These are phyloP conservation scores for Malthinus seriepunctatus DNA, from an alignment of 2,888 invertebrate species.

Conservation along the genomic window DNA sequence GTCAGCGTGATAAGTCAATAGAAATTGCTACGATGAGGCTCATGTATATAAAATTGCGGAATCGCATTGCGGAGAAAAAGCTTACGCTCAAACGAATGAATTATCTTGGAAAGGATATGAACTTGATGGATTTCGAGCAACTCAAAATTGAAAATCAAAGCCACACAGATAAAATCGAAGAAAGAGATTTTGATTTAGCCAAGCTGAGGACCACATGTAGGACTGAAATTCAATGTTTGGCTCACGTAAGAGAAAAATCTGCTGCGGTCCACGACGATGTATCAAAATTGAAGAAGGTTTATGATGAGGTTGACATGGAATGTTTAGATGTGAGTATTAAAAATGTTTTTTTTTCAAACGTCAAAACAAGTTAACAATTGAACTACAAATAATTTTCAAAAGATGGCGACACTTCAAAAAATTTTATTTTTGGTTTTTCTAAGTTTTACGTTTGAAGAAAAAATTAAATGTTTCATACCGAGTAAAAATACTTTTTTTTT, in stretches of 20 bases:
- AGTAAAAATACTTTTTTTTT: too few species aligned
- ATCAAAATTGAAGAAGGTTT: constrained; percentile 34
- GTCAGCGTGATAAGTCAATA: constrained; percentile 41
- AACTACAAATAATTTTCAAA: too few species aligned
- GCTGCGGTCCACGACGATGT: constrained; percentile 54
- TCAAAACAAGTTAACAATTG: too few species aligned
- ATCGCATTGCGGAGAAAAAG: constrained; percentile 45
- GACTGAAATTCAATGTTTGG: constrained; percentile 56
- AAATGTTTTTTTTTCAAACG: neutral
- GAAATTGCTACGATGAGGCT: constrained; percentile 46
- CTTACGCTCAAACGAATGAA: constrained; percentile 48
- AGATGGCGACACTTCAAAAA: too few species aligned
- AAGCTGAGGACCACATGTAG: constrained; percentile 56
- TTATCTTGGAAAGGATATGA: constrained; percentile 57
- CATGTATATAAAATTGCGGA: constrained; percentile 45
- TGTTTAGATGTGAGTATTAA: constrained; percentile 30
- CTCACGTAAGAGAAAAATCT: constrained; percentile 60
- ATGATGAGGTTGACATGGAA: constrained; percentile 33
- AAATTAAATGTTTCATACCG: too few species aligned
- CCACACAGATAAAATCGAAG: constrained; percentile 60
- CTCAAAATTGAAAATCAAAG: constrained; percentile 60
- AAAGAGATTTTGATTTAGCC: constrained; percentile 58
- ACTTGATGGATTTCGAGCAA: constrained; percentile 61
- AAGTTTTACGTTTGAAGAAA: too few species aligned
- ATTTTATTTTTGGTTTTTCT: too few species aligned